These are phyloP conservation scores for Dolichotis patagonum DNA, from an alignment of 2,113 vertebrate genomes.

Conservation along the genomic window DNA sequence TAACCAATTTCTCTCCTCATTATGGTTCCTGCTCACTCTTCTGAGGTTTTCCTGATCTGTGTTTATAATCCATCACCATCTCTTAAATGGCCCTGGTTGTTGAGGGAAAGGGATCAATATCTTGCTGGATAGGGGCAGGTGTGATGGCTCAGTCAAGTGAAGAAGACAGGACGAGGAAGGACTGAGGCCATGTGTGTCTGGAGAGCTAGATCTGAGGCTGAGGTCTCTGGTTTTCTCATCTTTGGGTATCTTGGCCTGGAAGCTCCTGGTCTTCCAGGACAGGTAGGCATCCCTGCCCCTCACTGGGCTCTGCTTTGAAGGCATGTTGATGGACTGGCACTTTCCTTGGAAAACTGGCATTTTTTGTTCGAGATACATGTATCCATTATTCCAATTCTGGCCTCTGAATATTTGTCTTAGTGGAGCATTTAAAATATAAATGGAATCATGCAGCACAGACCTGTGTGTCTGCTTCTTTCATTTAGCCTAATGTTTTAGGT, in stretches of 20 bases:
- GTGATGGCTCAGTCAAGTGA: not conserved
- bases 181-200: accelerated
- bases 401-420: not conserved
- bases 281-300: too few relatives aligned
- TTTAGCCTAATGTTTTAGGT: not conserved
- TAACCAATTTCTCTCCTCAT: slow-evolving; percentile 40
- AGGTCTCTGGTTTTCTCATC: not conserved
- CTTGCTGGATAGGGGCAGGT: not conserved
- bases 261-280: not conserved
- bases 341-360: not conserved
- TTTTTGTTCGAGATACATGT: not conserved
- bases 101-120: not conserved
- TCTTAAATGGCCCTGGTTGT: not conserved
- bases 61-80: not conserved
- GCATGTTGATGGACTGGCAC: not conserved
- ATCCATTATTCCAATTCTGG: not conserved
- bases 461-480: not conserved
- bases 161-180: not conserved
- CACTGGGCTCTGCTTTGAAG: not conserved
- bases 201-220: too few relatives aligned
- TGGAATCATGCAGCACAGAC: not conserved
- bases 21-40: not conserved
- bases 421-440: not conserved
- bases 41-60: not conserved
- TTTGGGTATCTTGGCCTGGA: not conserved